A percentile compares a stretch with the other conserved stretches of the same genome.
Evolutionary conservation across 2,888 invertebrate genomes (phyloP).

Genomic region (Cryptocephalus primarius): DNA sequence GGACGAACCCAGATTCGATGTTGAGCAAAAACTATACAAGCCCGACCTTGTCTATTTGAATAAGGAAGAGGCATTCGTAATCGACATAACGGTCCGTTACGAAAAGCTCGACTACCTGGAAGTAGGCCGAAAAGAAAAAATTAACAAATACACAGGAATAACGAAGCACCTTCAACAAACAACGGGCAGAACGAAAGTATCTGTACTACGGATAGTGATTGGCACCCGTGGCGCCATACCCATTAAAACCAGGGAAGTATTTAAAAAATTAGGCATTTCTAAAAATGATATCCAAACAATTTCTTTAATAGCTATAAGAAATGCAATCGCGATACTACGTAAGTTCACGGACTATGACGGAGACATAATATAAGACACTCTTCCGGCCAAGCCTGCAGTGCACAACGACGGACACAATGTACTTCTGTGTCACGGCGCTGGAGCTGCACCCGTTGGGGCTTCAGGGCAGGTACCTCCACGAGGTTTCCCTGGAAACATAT

Average conservation of each 20-base stretch:
- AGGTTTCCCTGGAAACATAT: too few relatives aligned
- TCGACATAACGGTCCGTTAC: conserved; percentile 22
- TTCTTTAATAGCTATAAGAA: conserved; percentile 20
- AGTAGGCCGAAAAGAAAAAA: conserved; percentile 17
- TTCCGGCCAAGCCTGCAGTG: too few relatives aligned
- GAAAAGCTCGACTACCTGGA: conserved; percentile 13
- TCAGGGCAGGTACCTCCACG: too few relatives aligned
- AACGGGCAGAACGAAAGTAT: conserved; percentile 6
- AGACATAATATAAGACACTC: too few relatives aligned
- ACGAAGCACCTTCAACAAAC: conserved; percentile 11
- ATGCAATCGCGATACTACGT: conserved; percentile 22
- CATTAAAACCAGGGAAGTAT: conserved; percentile 15
- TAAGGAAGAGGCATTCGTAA: conserved; percentile 18
- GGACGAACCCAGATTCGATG: conserved; percentile 9
- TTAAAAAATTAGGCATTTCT: conserved; percentile 15
- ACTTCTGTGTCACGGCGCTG: too few relatives aligned
- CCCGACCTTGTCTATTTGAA: conserved; percentile 17
- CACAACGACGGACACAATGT: too few relatives aligned
- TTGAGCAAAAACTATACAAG: conserved; percentile 17
- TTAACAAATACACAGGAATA: conserved; percentile 17
- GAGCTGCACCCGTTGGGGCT: too few relatives aligned
- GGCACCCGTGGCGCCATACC: conserved; percentile 27
- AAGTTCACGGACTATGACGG: conserved; percentile 21
- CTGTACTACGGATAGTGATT: conserved; percentile 25
- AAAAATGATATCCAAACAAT: conserved; percentile 15